A percentile compares a stretch with the other conserved stretches of the same genome.
Evolutionary conservation across 2,113 vertebrate genomes (phyloP).

Genomic region (Thryonomys swinderianus): DNA sequence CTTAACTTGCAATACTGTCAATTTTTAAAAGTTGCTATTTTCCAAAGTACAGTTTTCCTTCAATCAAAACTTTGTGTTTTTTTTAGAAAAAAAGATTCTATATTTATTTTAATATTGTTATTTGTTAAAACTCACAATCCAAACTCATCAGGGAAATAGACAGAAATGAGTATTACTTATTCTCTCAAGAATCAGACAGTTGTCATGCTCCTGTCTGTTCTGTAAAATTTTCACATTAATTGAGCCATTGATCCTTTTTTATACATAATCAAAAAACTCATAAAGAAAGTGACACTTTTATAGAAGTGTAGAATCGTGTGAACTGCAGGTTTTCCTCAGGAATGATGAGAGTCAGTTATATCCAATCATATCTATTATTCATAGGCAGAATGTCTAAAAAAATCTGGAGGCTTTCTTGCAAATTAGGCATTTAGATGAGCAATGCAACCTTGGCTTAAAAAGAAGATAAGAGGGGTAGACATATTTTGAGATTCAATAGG

Average conservation of each 20-base stretch:
- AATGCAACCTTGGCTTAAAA: not conserved
- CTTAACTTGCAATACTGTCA: not conserved
- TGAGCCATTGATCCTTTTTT: not conserved
- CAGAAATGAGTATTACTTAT: not conserved
- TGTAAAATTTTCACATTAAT: not conserved
- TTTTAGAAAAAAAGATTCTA: not conserved
- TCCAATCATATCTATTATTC: constrained; percentile 9
- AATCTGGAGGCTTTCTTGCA: not conserved
- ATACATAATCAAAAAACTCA: not conserved
- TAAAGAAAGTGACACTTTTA: not conserved
- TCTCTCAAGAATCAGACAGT: not conserved
- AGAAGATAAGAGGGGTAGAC: not conserved
- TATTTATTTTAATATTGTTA: not conserved
- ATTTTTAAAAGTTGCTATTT: constrained; percentile 25
- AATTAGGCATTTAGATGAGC: not conserved
- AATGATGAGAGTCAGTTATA: not conserved
- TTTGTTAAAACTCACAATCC: not conserved
- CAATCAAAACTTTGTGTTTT: not conserved
- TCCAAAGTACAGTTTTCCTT: not conserved
- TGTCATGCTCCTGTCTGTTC: not conserved
- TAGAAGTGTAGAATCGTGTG: not conserved
- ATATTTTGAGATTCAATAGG: not conserved
- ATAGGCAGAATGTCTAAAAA: not conserved
- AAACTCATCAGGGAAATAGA: not conserved
- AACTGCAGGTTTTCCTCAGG: not conserved